Evolutionary conservation across 2,797 vertebrate species (phyloP), one percentile per base, ranked within the genome.

Genomic region (Erpetoichthys calabaricus): DNA sequence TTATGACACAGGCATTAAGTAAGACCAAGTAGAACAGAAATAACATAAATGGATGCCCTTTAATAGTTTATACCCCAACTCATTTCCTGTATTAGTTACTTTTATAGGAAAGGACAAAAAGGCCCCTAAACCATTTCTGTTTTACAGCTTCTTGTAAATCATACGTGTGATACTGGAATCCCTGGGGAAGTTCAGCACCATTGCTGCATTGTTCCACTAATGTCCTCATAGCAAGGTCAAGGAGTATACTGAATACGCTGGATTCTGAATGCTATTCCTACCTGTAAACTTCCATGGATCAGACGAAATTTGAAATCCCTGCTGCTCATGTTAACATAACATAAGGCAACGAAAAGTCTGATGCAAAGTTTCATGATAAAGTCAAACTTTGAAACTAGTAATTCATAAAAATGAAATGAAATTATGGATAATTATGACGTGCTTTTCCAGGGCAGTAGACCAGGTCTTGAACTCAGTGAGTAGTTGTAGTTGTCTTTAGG

Each of bases 61-160:
- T 1, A 3, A 9, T 44, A 25, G 4, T 6, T 59, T 57, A 62
- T 54, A 6, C 2, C 46, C 49, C 49, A 60, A 56, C 7, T 41
- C 64, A 63, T 49, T 62, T 51, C 59, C n/a, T 47, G 41, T 55
- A 41, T 44, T 53, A 10, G 6, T 64, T 66, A 52, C 49, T 51
- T 45, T 65, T 53, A 56, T 52, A 51, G 41, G 56, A 59, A 80
- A 81, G 70, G 72, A 79, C 67, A 59, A 65, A 67, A 63, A 66
- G 43, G 56, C 70, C 78, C 76, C 69, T 65, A 69, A 80, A 78
- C 67, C 57, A 75, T 65, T 71, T 63, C 59, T 67, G 64, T 67
- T 70, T 53, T 63, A 69, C 59, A 60, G 70, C 71, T 67, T 68
- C 64, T 69, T 77, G 77, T 78, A 78, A 83, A 81, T 80, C 71